Evolutionary conservation across 2,888 invertebrate species (phyloP).

Genomic region (Synergus itoensis): DNA sequence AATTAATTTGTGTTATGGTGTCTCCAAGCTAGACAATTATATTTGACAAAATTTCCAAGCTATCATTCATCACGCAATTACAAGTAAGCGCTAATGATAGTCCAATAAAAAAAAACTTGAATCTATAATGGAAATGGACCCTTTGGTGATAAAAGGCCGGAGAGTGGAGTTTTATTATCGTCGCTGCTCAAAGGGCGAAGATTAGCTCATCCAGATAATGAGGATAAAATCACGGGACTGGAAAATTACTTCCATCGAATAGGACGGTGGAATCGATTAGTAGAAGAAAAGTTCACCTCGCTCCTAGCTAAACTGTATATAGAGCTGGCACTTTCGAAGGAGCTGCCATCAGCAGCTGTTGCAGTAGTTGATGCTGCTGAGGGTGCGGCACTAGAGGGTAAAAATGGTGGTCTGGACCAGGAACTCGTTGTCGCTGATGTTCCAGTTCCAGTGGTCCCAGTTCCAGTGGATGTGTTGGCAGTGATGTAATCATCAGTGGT

Average conservation of each 20-base stretch:
- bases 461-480: slow-evolving; percentile 83
- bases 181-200: not conserved
- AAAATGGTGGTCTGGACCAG: slow-evolving; percentile 79
- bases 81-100: not conserved
- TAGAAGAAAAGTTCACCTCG: slow-evolving; percentile 77
- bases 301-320: slow-evolving; percentile 88
- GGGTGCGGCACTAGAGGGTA: slow-evolving; percentile 70
- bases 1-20: not conserved
- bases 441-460: slow-evolving; percentile 78
- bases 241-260: slow-evolving; percentile 13
- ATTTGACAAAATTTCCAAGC: not conserved
- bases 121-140: not conserved
- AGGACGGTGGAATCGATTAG: not conserved
- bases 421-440: slow-evolving; percentile 76
- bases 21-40: too few species aligned
- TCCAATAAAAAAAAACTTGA: not conserved
- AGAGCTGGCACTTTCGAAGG: slow-evolving; percentile 93
- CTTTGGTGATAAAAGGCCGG: not conserved
- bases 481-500: slow-evolving; percentile 94
- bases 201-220: slow-evolving; percentile 33
- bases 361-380: slow-evolving; percentile 70
- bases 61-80: not conserved
- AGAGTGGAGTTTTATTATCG: slow-evolving; percentile 19
- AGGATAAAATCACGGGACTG: slow-evolving; percentile 8
- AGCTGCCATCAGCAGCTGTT: slow-evolving; percentile 84